Base-by-base conservation (phyloP, 2,797 vertebrate species). In the Notamacropus eugenii region DNA sequence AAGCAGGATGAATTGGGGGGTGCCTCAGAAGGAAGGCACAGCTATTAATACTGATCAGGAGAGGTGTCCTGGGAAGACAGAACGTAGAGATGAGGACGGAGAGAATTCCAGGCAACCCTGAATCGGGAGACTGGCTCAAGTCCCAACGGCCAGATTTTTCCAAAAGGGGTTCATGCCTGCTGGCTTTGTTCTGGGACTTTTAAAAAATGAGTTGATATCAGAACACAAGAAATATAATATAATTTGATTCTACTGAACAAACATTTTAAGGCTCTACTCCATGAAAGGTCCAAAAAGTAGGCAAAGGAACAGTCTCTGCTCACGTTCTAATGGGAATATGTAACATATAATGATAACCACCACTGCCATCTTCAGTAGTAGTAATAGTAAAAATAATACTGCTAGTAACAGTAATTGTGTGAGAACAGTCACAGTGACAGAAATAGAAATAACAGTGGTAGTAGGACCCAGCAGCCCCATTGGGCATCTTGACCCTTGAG, bases 281-380 rank as follows among this genome's bases (percentile, higher is more conserved):
- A 28, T n/a, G 19, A 91, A 11, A 0, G 91, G 54, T 29, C 40
- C 74, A 10, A 4, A n/a, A 24, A 0, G 16, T 28, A 67, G 55
- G 19, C 11, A 11, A 90, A 91, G 24, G 19, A 1, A 2, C 22
- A 4, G 24, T 24, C 10, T 6, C 40, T n/a, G 19, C 12, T 46
- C 19, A 54, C 5, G 1, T 91, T 92, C 24, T 27, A 0, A 1
- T 10, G 34, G 1, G 22, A 29, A 0, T 6, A 16, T 3, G 6
- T 46, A 34, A 91, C 24, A 91, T 31, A 57, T 16, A 8, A n/a
- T 22, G 62, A 34, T 34, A n/a, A 67, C 8, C 19, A n/a, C 22
- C 5, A 22, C 19, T 12, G 3, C 67, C n/a, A 9, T 22, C 19
- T 19, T 74, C 5, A 9, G 12, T 74, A 74, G 5, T 2, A 40